Percentiles rank a stretch among this genome's conserved stretches.
phyloP scores from a whole-genome alignment of 2,113 vertebrate species.

The Dascyllus trimaculatus region DNA sequence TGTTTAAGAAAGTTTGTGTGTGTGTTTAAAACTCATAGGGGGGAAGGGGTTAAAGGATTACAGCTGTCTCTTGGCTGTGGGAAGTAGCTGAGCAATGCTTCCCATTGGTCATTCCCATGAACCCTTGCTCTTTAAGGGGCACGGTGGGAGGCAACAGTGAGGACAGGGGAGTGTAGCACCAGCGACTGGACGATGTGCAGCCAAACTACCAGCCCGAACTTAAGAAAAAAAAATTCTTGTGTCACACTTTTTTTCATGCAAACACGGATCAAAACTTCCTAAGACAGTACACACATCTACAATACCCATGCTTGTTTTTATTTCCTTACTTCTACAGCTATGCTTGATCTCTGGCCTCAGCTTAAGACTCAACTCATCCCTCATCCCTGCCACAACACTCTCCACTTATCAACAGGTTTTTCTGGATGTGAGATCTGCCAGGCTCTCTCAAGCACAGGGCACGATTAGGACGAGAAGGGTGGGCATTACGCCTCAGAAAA shows the following conservation, averaged over 20 bases:
- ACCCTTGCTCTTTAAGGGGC: slow-evolving; percentile 89
- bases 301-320: neutral
- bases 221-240: slow-evolving; percentile 18
- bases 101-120: slow-evolving; percentile 96
- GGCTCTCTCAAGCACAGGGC: slow-evolving; percentile 43
- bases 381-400: slow-evolving; percentile 24
- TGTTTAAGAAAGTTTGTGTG: slow-evolving; percentile 64
- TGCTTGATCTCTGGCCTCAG: slow-evolving; percentile 26
- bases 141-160: slow-evolving; percentile 85
- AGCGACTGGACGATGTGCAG: slow-evolving; percentile 65
- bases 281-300: slow-evolving; percentile 11
- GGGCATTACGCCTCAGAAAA: slow-evolving; percentile 62
- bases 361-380: slow-evolving; percentile 42
- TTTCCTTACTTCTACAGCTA: slow-evolving; percentile 23
- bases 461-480: slow-evolving; percentile 69
- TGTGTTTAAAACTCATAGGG: slow-evolving; percentile 56
- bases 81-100: slow-evolving; percentile 93
- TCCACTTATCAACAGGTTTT: slow-evolving; percentile 71
- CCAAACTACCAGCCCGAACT: slow-evolving; percentile 76
- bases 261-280: slow-evolving; percentile 8
- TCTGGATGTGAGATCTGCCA: slow-evolving; percentile 72
- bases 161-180: slow-evolving; percentile 84
- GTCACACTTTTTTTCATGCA: neutral
- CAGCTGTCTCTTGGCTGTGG: slow-evolving; percentile 96
- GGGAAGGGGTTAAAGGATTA: slow-evolving; percentile 90